Base-by-base conservation (phyloP, 2,113 vertebrate genomes). In the Xiphophorus couchianus region DNA sequence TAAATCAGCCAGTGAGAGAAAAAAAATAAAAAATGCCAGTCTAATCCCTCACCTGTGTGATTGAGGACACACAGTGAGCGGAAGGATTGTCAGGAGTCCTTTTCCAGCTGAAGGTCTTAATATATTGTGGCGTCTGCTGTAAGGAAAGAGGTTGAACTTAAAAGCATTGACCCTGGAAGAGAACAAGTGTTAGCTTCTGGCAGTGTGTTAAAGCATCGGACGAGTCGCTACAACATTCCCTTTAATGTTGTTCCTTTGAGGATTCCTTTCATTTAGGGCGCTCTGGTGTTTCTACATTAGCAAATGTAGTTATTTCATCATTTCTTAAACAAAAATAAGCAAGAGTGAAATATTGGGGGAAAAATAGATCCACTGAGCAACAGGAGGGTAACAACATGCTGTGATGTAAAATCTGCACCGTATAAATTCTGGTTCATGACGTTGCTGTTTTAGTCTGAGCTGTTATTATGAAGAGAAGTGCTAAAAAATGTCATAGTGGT, bases 31-130 rank as follows among this genome's bases (percentile, higher is more conserved):
- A 86, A 78, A 76, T 42, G 63, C 60, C 61, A 73, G 74, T 58
- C 70, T 83, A 87, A 90, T 90, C 69, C 87, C 66, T 72, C 1
- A 68, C 78, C 82, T 69, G 75, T 84, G 86, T 77, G 86, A 86
- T 73, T 77, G 80, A 83, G 69, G 74, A 82, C 71, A 87, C n/a
- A 25, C 58, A 62, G 78, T n/a, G 63, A 82, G 84, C 60, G 67
- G 61, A 77, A 39, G 62, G 62, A 77, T 35, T 83, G 84, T 85
- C 71, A 76, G 68, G 54, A 83, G 76, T 72, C 63, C 80, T 77
- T 89, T 77, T 74, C 54, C 33, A 69, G 62, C 69, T 80, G 69
- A 80, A 73, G 65, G 76, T 84, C 77, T 85, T 72, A 68, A 77
- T 63, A 33, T 66, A 66, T 17, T 48, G 67, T 4, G 2, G 62